A percentile compares a stretch with the other conserved stretches of the same genome.
Conservation (phyloP, 2,797 vertebrate genomes). For the Vireo griseus region DNA sequence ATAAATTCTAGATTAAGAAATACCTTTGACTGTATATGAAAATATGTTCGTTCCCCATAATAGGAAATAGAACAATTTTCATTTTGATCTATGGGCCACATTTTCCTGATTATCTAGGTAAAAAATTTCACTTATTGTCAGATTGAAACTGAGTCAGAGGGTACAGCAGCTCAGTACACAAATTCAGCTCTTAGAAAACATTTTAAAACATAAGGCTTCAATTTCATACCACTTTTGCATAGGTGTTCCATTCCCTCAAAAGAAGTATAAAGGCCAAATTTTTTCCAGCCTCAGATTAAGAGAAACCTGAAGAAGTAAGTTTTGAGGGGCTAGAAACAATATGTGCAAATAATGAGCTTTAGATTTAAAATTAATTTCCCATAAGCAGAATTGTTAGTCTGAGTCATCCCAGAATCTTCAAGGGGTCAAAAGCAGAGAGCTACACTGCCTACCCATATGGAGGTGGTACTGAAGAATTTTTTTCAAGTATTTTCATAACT, state of each 20-base stretch:
- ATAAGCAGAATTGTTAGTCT: background rate
- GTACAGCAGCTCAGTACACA: background rate
- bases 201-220: background rate
- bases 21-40: background rate
- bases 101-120: background rate
- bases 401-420: background rate
- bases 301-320: background rate
- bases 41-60: background rate
- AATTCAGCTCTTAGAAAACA: background rate
- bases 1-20: background rate
- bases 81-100: background rate
- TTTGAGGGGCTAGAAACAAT: background rate
- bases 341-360: accelerated
- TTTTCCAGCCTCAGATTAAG: background rate
- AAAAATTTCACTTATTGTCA: background rate
- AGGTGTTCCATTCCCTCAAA: background rate
- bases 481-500: background rate
- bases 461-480: background rate
- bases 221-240: background rate
- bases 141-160: background rate
- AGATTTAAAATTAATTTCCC: background rate
- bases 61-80: background rate
- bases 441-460: background rate
- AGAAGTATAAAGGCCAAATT: background rate
- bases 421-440: background rate